Evolutionary conservation across 2,888 invertebrate species (phyloP), one percentile per base, ranked within the genome.

Genomic region (Galeruca laticollis): DNA sequence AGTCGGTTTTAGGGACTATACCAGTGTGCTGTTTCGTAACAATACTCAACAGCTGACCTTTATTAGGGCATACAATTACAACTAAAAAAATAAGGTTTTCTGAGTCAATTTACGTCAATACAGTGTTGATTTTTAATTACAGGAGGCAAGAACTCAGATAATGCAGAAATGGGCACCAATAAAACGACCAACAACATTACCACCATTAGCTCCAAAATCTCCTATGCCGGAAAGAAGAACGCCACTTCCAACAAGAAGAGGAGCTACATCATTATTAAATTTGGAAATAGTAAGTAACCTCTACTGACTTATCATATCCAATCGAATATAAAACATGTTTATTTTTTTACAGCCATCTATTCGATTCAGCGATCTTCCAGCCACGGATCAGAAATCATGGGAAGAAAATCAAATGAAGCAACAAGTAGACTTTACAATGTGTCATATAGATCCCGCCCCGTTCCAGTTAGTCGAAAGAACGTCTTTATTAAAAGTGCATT

Each of bases 381-480:
- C 92, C 0, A 93, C 94, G 77, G 94, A 97, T 85, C 96, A 97
- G 85, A 91, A 92, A 79, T 89, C 90, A 60, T 98, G 98, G 98
- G 98, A 98, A 84, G 91, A 92, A 80, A 91, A 93, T 68, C 95
- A 97, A 85, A 92, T 98, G 90, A 88, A 90, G 1, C 89, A 91
- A 72, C 89, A 90, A 64, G 92, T 95, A 1, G 93, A 94, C 84
- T 92, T 94, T 85, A 86, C 88, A 83, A 84, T 87, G 64, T 92
- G 92, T 76, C 93, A 93, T 82, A 94, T 98, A 69, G 98, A 98
- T 86, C 97, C 97, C 0, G 96, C 98, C 49, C 98, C 98, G 6
- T 98, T 99, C 87, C 98, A 98, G 82, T 89, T 97, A 2, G 97
- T 97, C 0, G 96, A 96, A 82, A 89, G 94, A 76, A 97, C 97